These are phyloP conservation scores for Conus ventricosus DNA, from an alignment of 1,140 invertebrate species.

Conservation along the genomic window DNA sequence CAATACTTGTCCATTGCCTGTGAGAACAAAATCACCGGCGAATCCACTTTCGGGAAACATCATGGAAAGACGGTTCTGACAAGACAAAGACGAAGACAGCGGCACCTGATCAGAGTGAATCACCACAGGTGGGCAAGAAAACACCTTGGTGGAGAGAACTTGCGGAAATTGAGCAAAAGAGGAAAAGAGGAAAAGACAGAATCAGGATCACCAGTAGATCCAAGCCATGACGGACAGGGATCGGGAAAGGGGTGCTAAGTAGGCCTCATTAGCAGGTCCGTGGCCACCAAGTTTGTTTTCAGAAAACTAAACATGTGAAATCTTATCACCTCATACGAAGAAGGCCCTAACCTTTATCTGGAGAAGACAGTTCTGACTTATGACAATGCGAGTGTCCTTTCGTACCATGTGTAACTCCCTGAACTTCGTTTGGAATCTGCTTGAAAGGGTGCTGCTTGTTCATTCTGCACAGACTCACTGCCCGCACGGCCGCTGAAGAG, in stretches of 20 bases:
- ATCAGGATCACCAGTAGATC: background rate
- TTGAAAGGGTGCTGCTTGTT: no score
- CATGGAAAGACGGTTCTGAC: background rate
- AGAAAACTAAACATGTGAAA: background rate
- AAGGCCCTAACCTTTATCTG: background rate
- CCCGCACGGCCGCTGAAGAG: no score
- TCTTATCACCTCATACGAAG: background rate
- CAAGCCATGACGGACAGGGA: background rate
- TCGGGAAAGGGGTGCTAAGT: background rate
- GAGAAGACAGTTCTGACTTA: no score
- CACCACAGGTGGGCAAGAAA: no score
- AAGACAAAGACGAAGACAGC: background rate
- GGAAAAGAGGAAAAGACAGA: background rate
- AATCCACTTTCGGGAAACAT: background rate
- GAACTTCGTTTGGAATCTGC: no score
- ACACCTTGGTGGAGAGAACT: no score
- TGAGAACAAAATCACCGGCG: background rate
- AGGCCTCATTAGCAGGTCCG: background rate
- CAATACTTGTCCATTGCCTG: background rate
- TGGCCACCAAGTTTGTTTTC: background rate
- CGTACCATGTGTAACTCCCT: no score
- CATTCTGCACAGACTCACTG: no score
- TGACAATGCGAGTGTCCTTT: no score
- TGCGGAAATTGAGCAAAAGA: background rate
- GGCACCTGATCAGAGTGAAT: no score